Evolutionary conservation across 2,113 vertebrate species (phyloP).

Genomic region (Cromileptes altivelis): DNA sequence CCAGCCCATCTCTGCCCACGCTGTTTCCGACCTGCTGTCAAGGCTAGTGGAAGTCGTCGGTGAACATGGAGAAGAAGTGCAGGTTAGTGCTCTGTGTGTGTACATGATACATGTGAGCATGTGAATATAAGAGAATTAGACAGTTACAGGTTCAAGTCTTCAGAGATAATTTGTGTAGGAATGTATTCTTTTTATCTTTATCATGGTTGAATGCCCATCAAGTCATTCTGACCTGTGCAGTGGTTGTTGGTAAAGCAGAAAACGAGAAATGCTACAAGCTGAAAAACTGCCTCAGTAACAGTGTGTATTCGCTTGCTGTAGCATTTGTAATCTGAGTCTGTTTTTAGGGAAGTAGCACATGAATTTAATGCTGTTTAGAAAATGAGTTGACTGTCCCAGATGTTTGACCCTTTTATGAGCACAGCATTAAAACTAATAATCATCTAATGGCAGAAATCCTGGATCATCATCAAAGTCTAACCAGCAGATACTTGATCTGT

Average conservation of each 20-base stretch:
- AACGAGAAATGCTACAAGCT: not conserved
- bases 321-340: not conserved
- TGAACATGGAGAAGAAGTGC: slow-evolving; percentile 94
- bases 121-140: slow-evolving; percentile 1
- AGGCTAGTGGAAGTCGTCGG: slow-evolving; percentile 94
- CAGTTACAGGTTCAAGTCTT: not conserved
- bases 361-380: not conserved
- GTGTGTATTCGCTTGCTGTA: not conserved
- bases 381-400: not conserved
- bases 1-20: slow-evolving; percentile 93
- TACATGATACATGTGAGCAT: slow-evolving; percentile 51
- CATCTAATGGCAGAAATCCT: slow-evolving; percentile 16
- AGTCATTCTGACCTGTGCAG: too few species aligned
- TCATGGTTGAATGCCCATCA: not conserved
- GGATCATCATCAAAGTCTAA: not conserved
- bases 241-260: not conserved
- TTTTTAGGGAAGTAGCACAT: not conserved
- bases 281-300: not conserved
- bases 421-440: slow-evolving; percentile 10
- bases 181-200: slow-evolving; percentile 2
- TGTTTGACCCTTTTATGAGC: slow-evolving; percentile 13
- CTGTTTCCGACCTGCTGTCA: slow-evolving; percentile 93
- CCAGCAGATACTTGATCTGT: not conserved
- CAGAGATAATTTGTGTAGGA: not conserved
- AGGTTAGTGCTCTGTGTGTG: slow-evolving; percentile 73